Percentiles rank a stretch among this genome's conserved stretches.
phyloP scores from a whole-genome alignment of 2,888 invertebrate genomes.

The Hirtodrosophila confusa region DNA sequence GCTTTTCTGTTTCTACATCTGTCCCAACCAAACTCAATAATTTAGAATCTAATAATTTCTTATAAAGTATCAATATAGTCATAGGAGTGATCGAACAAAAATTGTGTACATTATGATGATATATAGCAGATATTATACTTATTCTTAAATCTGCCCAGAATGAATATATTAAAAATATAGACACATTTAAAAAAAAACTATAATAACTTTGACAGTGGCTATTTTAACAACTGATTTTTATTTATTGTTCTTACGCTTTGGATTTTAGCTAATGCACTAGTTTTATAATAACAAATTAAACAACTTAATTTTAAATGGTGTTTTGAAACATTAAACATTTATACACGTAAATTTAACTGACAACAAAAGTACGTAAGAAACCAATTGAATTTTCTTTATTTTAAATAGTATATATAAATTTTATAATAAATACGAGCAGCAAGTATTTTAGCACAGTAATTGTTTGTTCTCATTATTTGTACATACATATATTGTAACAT shows the following conservation, averaged over 20 bases:
- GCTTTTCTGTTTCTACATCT: too few species aligned
- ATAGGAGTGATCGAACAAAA: too few species aligned
- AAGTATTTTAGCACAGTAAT: constrained; percentile 37
- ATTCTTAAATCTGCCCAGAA: too few species aligned
- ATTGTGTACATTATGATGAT: too few species aligned
- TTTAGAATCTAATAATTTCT: too few species aligned
- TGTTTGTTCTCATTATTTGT: constrained; percentile 49
- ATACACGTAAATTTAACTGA: constrained; percentile 16
- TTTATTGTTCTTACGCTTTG: constrained; percentile 34
- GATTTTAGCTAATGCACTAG: constrained; percentile 31
- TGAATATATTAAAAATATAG: too few species aligned
- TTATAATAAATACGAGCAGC: constrained; percentile 46
- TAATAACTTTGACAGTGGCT: not conserved
- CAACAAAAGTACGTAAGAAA: constrained; percentile 32
- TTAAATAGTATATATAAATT: constrained; percentile 27
- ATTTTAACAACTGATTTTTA: constrained; percentile 34
- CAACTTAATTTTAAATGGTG: constrained; percentile 32
- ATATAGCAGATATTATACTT: too few species aligned
- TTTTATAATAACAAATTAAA: constrained; percentile 49
- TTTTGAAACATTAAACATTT: constrained; percentile 34
- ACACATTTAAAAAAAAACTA: not conserved
- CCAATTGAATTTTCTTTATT: constrained; percentile 25
- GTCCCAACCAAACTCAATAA: too few species aligned
- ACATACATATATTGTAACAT: constrained; percentile 68
- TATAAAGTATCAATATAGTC: too few species aligned